A percentile compares a stretch with the other conserved stretches of the same genome.
Evolutionary conservation across 2,888 invertebrate genomes (phyloP).

Genomic region (Phasia obesa): DNA sequence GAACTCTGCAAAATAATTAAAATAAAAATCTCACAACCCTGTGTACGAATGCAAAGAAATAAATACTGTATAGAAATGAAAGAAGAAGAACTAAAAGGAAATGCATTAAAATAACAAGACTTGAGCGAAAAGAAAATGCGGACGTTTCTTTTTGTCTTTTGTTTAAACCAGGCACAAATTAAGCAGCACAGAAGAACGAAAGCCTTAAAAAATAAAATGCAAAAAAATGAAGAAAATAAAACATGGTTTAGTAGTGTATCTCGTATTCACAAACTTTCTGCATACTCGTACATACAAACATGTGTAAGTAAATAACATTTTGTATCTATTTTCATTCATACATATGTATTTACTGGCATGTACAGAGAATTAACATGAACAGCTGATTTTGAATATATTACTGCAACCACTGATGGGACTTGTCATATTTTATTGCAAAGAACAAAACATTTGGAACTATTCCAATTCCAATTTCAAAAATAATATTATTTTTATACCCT

Average conservation of each 20-base stretch:
- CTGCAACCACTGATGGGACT: no score
- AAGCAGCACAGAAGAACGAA: slow-evolving; percentile 10
- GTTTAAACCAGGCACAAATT: slow-evolving; percentile 36
- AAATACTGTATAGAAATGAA: slow-evolving; percentile 30
- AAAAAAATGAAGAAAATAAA: slow-evolving; percentile 1
- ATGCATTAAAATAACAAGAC: slow-evolving; percentile 47
- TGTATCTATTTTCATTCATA: no score
- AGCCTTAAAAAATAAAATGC: slow-evolving; percentile 1
- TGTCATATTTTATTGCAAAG: no score
- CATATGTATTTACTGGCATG: background rate
- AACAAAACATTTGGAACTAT: no score
- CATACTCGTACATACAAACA: background rate
- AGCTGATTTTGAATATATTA: background rate
- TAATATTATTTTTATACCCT: no score
- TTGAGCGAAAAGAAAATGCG: slow-evolving; percentile 30
- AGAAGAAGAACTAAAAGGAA: slow-evolving; percentile 45
- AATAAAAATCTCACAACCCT: background rate
- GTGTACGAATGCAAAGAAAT: slow-evolving; percentile 10
- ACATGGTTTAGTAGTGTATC: background rate
- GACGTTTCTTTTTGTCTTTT: slow-evolving; percentile 34
- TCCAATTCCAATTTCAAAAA: no score
- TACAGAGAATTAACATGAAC: background rate
- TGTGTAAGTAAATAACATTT: background rate
- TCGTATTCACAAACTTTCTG: no score
- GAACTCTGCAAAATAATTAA: no score